Conservation (phyloP, 2,113 vertebrate species). For the Morphnarchus princeps region DNA sequence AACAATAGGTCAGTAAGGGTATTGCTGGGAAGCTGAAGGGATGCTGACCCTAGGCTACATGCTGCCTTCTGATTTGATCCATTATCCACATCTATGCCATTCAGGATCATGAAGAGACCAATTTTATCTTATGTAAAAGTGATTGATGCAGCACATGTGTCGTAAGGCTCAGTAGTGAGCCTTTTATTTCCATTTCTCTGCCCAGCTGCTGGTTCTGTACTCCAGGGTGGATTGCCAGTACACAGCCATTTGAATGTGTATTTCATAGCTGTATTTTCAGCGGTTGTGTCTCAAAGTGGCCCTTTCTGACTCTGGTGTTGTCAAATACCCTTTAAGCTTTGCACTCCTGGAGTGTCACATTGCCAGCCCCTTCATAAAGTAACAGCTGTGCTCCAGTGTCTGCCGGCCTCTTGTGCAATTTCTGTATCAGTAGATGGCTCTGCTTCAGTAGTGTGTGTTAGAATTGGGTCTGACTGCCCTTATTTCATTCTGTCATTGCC, state of each 20-base stretch:
- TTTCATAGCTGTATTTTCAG: neutral
- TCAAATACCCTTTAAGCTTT: neutral
- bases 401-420: neutral
- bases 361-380: neutral
- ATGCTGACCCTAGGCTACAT: neutral
- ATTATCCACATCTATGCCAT: neutral
- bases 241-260: neutral
- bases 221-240: neutral
- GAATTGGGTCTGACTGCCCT: neutral
- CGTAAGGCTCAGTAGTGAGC: neutral
- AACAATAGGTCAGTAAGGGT: neutral
- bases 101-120: neutral
- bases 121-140: neutral
- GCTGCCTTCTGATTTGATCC: neutral
- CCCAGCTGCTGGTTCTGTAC: neutral
- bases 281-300: neutral
- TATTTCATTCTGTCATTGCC: constrained; percentile 1
- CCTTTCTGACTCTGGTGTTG: neutral
- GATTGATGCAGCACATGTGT: neutral
- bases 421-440: neutral
- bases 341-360: neutral
- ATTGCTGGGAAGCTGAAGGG: neutral
- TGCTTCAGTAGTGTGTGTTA: neutral
- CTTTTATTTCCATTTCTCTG: neutral
- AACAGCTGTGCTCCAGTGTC: neutral